These are phyloP conservation scores for Ophion ventricosus DNA, from an alignment of 2,888 invertebrate species.

Conservation along the genomic window DNA sequence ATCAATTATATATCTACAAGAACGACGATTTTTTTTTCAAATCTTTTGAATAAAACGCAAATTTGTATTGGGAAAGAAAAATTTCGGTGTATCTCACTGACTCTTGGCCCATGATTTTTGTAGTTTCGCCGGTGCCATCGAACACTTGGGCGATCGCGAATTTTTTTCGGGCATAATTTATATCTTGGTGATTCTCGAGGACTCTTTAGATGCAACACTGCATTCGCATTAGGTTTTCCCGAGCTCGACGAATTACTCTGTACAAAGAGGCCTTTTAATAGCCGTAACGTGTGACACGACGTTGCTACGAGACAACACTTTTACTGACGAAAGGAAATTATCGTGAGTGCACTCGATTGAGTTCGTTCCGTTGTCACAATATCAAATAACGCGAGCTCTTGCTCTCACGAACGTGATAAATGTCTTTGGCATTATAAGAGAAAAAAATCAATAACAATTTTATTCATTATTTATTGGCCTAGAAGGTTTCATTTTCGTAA, in stretches of 20 bases:
- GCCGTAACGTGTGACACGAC: not conserved
- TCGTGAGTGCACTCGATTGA: constrained; percentile 23
- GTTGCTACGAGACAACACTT: not conserved
- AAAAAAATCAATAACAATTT: not conserved
- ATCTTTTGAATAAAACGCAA: not conserved
- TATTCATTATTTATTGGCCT: too few relatives aligned
- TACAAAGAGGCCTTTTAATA: not conserved
- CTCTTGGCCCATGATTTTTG: constrained; percentile 1
- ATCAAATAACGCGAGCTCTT: not conserved
- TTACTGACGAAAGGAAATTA: constrained; percentile 11
- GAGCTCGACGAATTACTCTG: not conserved
- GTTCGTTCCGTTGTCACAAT: not conserved
- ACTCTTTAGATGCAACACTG: not conserved
- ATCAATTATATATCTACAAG: not conserved
- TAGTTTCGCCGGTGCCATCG: not conserved
- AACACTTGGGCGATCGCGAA: not conserved
- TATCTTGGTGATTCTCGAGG: not conserved
- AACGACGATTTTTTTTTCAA: not conserved
- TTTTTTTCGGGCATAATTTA: not conserved
- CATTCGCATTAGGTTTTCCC: not conserved
- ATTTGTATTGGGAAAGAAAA: not conserved
- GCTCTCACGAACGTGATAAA: not conserved
- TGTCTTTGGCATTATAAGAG: not conserved
- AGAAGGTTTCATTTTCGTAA: too few relatives aligned
- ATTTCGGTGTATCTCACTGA: not conserved